Base-by-base conservation (phyloP, 2,113 vertebrate genomes). In the Rhizomys pruinosus region DNA sequence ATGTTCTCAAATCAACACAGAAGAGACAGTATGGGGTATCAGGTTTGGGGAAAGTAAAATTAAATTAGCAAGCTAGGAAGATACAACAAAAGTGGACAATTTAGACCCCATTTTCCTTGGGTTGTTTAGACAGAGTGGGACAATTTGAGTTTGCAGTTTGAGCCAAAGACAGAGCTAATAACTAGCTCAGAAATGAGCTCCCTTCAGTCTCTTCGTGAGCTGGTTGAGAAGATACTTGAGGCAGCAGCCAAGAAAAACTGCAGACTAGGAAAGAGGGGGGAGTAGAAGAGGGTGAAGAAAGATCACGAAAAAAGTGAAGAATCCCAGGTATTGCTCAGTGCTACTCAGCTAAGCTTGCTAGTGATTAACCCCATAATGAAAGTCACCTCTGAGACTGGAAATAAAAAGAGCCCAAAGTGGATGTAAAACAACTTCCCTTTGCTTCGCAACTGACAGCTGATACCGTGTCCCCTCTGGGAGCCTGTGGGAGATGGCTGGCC, bases 281-380 rank as follows among this genome's bases (percentile, higher is more conserved):
- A 15, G 5, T 15, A 27, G n/a, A 10, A 3, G 2, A 81, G 6
- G 64, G 68, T 61, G 37, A 61, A 20, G 63, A 63, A 68, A 52
- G 34, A 52, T 52, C 11, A 11, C 11, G 47, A 52, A 52, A 52
- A 52, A n/a, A n/a, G n/a, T n/a, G n/a, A n/a, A 52, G 47, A 52
- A 52, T 52, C 47, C 13, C 5, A 39, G 52, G n/a, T 39, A 17
- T 25, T 52, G 66, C 95, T 97, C 95, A 92, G 71, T 61, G 73
- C 94, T 94, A 87, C 96, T 97, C 80, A 86, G 93, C 74, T 96
- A 92, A 92, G 91, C 94, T 96, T 84, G 84, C 82, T 90, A 68
- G 87, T 96, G 96, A 96, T 97, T 97, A 97, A 98, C 97, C 95
- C 95, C 73, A 89, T 97, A 97, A 97, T 98, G 95, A 95, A 95